phyloP scores from a whole-genome alignment of 2,888 invertebrate genomes.

The Diarsia mendica region DNA sequence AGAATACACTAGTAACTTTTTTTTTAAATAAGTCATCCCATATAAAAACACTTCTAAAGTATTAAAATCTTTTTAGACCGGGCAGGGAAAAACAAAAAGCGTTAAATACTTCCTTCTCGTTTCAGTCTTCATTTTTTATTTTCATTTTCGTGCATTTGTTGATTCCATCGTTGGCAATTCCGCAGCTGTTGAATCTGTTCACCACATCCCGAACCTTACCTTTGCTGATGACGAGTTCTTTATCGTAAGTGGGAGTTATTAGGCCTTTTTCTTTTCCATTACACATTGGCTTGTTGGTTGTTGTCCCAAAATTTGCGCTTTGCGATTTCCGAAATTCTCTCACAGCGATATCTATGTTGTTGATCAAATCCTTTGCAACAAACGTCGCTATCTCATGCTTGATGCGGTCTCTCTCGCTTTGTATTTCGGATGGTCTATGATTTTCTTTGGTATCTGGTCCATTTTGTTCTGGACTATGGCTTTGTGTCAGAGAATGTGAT shows the following conservation, averaged over 20 bases:
- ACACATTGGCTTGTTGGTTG: slow-evolving; percentile 69
- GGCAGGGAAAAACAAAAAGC: slow-evolving; percentile 61
- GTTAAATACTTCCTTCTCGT: slow-evolving; percentile 40
- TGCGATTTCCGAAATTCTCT: slow-evolving; percentile 85
- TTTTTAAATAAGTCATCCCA: slow-evolving; percentile 60
- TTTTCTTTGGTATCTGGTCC: slow-evolving; percentile 75
- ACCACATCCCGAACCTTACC: slow-evolving; percentile 88
- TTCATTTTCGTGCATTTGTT: slow-evolving; percentile 72
- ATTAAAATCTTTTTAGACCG: slow-evolving; percentile 73
- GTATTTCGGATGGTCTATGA: slow-evolving; percentile 77
- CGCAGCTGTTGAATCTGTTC: slow-evolving; percentile 84
- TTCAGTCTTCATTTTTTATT: slow-evolving; percentile 79
- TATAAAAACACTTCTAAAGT: slow-evolving; percentile 65
- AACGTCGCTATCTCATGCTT: slow-evolving; percentile 88
- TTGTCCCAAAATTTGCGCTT: slow-evolving; percentile 78
- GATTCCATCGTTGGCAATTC: slow-evolving; percentile 68
- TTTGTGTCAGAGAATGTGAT: slow-evolving; percentile 83
- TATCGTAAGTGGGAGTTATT: slow-evolving; percentile 86
- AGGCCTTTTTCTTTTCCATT: slow-evolving; percentile 81
- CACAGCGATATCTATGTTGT: slow-evolving; percentile 85
- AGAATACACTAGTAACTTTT: slow-evolving; percentile 62
- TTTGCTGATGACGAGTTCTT: slow-evolving; percentile 86
- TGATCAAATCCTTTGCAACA: slow-evolving; percentile 86
- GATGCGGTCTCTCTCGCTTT: slow-evolving; percentile 83
- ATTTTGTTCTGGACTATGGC: slow-evolving; percentile 81